phyloP scores from a whole-genome alignment of 2,888 invertebrate genomes.

The Mimachlamys varia region DNA sequence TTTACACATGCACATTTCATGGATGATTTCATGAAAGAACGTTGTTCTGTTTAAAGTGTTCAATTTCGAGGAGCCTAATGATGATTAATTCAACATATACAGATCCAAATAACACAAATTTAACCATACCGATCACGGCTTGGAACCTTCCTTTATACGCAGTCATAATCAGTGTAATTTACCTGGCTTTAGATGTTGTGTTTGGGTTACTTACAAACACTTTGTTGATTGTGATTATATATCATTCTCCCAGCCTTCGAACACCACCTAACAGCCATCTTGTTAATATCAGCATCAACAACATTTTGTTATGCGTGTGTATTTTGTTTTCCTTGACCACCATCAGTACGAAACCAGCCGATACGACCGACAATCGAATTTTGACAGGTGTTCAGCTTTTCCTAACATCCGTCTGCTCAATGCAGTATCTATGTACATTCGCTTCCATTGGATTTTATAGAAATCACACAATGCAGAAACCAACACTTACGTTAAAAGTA shows the following conservation, averaged over 20 bases:
- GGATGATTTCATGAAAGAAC: not conserved
- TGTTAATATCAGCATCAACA: conserved; percentile 76
- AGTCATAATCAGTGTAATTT: conserved; percentile 44
- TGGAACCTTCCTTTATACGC: conserved; percentile 42
- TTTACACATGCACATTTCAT: not conserved
- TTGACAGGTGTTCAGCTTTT: conserved; percentile 73
- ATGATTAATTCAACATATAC: not conserved
- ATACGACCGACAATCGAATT: conserved; percentile 52
- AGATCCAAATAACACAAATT: not conserved
- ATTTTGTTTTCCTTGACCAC: conserved; percentile 70
- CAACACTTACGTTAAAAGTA: conserved; percentile 64
- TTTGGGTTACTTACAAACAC: conserved; percentile 51
- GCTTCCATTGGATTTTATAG: conserved; percentile 76
- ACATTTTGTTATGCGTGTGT: conserved; percentile 67
- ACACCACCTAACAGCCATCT: conserved; percentile 78
- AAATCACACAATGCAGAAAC: conserved; percentile 70
- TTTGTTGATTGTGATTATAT: conserved; percentile 72
- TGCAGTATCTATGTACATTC: conserved; percentile 77
- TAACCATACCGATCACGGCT: not conserved
- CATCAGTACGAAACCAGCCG: conserved; percentile 56
- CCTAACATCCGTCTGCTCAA: conserved; percentile 67
- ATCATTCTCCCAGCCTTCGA: conserved; percentile 73
- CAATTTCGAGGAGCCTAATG: not conserved
- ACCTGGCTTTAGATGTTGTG: conserved; percentile 43
- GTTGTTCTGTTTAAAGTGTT: not conserved